Conservation (phyloP, 2,888 invertebrate species). For the Pristionchus arcanus region DNA sequence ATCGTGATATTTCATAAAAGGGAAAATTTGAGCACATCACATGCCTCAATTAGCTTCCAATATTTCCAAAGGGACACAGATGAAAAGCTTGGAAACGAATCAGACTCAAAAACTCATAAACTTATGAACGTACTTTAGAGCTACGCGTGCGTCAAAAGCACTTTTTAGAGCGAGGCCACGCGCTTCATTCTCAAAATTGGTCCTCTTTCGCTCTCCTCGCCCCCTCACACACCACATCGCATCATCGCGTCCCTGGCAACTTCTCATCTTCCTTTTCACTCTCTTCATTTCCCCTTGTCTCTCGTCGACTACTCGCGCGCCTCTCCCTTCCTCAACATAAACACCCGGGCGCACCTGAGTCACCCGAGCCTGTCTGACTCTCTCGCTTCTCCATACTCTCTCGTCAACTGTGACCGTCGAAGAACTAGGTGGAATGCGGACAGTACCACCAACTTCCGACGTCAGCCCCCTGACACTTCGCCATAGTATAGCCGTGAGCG, state of each 20-base stretch:
- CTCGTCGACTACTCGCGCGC: not conserved
- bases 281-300: not conserved
- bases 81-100: too few species aligned
- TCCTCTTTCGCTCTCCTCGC: not conserved
- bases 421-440: too few species aligned
- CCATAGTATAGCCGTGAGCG: slow-evolving; percentile 4
- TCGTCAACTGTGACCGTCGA: too few species aligned
- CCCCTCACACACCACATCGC: slow-evolving; percentile 8
- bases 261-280: not conserved
- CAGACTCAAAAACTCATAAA: too few species aligned
- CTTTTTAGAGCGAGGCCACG: not conserved
- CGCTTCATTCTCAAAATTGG: slow-evolving; percentile 1
- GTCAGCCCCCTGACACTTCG: not conserved
- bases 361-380: slow-evolving; percentile 11
- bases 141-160: not conserved
- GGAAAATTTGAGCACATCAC: not conserved
- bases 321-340: slow-evolving; percentile 13
- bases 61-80: too few species aligned
- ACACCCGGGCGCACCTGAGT: slow-evolving; percentile 35
- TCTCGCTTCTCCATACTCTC: not conserved
- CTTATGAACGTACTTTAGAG: not conserved
- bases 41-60: not conserved
- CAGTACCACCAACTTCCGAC: not conserved
- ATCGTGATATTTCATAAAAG: not conserved
- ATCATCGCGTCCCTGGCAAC: slow-evolving; percentile 3